Evolutionary conservation across 1,140 invertebrate genomes (phyloP).

Genomic region (Trachymyrmex septentrionalis): DNA sequence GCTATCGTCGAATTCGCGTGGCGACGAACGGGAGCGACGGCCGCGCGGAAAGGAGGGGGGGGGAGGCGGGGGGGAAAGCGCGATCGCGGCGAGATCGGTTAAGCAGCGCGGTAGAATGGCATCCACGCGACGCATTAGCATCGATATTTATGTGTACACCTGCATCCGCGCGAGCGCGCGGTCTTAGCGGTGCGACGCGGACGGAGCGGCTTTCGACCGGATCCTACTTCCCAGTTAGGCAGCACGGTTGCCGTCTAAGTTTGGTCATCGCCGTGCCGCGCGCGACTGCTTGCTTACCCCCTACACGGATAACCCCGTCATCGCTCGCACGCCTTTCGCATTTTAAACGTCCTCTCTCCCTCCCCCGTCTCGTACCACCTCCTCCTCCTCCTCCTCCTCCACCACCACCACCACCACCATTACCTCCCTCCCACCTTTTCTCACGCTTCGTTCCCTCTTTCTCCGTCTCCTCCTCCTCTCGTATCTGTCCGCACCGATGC

Average conservation of each 20-base stretch:
- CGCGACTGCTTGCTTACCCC: constrained; percentile 83
- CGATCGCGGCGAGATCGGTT: constrained; percentile 65
- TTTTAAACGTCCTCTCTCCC: constrained; percentile 79
- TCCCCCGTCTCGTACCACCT: not conserved
- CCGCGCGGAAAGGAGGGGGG: too few species aligned
- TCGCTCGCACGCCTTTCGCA: constrained; percentile 86
- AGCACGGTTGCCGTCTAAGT: constrained; percentile 85
- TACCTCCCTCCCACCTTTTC: constrained; percentile 46
- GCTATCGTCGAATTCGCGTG: constrained; percentile 43
- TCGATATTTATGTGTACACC: constrained; percentile 87
- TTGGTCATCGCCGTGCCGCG: constrained; percentile 85
- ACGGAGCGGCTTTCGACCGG: constrained; percentile 83
- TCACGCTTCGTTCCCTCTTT: constrained; percentile 44
- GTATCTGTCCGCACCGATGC: not conserved
- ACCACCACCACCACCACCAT: too few species aligned
- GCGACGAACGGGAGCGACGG: constrained; percentile 2
- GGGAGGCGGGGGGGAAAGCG: too few species aligned
- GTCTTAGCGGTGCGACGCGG: not conserved
- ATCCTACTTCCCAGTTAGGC: constrained; percentile 86
- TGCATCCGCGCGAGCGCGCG: constrained; percentile 77
- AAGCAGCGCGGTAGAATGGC: constrained; percentile 65
- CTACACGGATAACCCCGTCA: constrained; percentile 86
- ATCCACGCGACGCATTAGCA: constrained; percentile 83
- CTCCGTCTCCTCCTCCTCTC: not conserved
- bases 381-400: too few species aligned